phyloP scores from a whole-genome alignment of 2,797 vertebrate genomes.

The Sebastolobus alascanus region DNA sequence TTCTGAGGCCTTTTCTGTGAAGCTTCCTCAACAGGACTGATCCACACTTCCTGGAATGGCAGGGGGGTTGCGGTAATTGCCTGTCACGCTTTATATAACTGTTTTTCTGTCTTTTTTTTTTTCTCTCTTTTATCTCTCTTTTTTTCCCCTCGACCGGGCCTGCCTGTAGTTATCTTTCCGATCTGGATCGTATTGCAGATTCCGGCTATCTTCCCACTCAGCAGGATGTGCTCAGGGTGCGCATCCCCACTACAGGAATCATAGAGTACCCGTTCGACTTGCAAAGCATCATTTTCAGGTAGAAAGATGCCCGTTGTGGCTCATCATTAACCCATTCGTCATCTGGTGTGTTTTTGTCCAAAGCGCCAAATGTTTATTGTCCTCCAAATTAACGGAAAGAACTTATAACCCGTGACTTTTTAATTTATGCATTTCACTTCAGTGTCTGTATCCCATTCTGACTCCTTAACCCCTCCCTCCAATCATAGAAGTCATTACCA shows the following conservation, averaged over 20 bases:
- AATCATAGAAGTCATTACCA: conserved; percentile 13
- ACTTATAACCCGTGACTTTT: not conserved
- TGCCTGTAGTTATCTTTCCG: conserved; percentile 87
- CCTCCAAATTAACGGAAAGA: conserved; percentile 19
- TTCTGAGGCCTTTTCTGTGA: conserved; percentile 65
- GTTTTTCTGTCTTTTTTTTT: conserved; percentile 75
- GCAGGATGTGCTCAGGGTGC: conserved; percentile 90
- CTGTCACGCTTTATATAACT: conserved; percentile 83
- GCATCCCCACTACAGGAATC: conserved; percentile 90
- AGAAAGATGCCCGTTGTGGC: conserved; percentile 66
- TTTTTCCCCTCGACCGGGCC: conserved; percentile 34
- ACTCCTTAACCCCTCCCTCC: not conserved
- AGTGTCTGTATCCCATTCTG: conserved; percentile 24
- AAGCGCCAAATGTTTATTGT: conserved; percentile 13
- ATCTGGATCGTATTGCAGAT: conserved; percentile 89
- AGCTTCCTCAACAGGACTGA: conserved; percentile 71
- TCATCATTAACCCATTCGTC: conserved; percentile 45
- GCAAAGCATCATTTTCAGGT: conserved; percentile 93
- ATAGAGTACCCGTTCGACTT: conserved; percentile 92
- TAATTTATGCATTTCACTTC: conserved; percentile 6
- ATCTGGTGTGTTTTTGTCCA: conserved; percentile 46
- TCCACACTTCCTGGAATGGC: conserved; percentile 77
- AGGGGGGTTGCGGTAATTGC: conserved; percentile 72
- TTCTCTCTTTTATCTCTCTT: conserved; percentile 45
- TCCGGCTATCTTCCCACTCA: conserved; percentile 89